These are phyloP conservation scores for Acrocyrtus sp. DNA, from an alignment of 2,888 invertebrate species.

Conservation along the genomic window DNA sequence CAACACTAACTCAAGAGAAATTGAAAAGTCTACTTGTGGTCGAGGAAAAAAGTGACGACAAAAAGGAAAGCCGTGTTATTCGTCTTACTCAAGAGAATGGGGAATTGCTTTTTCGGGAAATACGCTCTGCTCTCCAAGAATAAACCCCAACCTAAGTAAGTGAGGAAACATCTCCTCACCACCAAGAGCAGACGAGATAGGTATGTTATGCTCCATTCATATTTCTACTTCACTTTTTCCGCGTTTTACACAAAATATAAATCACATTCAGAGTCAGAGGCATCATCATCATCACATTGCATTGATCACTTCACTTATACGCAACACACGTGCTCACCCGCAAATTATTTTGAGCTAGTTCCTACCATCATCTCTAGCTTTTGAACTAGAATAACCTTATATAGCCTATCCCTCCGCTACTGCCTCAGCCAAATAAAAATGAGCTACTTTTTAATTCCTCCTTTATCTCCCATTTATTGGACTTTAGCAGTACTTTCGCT, in stretches of 20 bases:
- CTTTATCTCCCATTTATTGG: too few relatives aligned
- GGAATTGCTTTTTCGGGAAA: conserved; percentile 56
- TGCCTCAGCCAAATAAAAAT: too few relatives aligned
- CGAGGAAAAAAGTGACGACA: conserved; percentile 46
- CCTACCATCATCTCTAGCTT: too few relatives aligned
- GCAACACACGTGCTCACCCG: too few relatives aligned
- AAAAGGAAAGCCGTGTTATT: conserved; percentile 64
- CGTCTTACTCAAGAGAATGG: conserved; percentile 62
- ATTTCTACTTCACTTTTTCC: conserved; percentile 26
- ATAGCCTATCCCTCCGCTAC: too few relatives aligned
- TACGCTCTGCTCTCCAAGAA: conserved; percentile 62
- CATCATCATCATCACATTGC: too few relatives aligned
- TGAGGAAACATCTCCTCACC: conserved; percentile 57
- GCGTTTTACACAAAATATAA: not conserved
- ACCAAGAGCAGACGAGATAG: conserved; percentile 44
- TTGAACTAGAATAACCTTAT: too few relatives aligned
- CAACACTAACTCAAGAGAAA: conserved; percentile 15
- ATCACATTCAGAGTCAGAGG: too few relatives aligned
- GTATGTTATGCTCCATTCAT: conserved; percentile 36
- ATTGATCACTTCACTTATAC: too few relatives aligned
- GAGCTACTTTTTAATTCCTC: too few relatives aligned
- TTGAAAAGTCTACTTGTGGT: conserved; percentile 19
- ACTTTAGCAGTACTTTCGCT: too few relatives aligned
- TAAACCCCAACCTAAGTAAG: conserved; percentile 54
- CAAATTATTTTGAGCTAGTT: too few relatives aligned